A percentile compares a stretch with the other conserved stretches of the same genome.
Conservation (phyloP, 1,140 invertebrate species). For the Acromyrmex charruanus region DNA sequence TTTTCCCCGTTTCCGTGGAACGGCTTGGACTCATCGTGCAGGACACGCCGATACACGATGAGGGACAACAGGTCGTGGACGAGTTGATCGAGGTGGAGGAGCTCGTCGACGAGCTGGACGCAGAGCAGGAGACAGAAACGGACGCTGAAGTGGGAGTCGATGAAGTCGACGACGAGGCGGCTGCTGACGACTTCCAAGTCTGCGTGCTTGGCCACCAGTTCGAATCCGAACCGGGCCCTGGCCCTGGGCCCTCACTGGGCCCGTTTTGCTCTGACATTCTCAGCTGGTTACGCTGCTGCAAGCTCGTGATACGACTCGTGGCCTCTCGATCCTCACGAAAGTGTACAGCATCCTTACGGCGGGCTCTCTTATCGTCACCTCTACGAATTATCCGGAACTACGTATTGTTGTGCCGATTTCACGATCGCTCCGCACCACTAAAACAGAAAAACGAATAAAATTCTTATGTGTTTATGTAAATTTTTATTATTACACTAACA, state of each 20-base stretch:
- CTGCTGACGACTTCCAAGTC: constrained; percentile 81
- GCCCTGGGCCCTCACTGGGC: constrained; percentile 80
- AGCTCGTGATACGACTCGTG: constrained; percentile 75
- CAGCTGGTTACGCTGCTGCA: constrained; percentile 80
- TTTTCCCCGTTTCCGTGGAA: constrained; percentile 82
- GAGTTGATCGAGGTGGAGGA: constrained; percentile 60
- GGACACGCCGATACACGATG: constrained; percentile 58
- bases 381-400: neutral
- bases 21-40: constrained; percentile 74
- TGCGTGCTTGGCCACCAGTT: constrained; percentile 83
- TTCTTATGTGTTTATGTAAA: neutral
- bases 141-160: constrained; percentile 68
- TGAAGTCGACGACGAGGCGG: constrained; percentile 61
- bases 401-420: neutral
- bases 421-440: neutral
- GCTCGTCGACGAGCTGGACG: constrained; percentile 76
- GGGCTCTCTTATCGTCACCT: constrained; percentile 36
- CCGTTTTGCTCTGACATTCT: constrained; percentile 86
- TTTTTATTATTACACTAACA: neutral
- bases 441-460: neutral
- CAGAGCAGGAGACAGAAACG: constrained; percentile 71
- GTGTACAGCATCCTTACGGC: constrained; percentile 83
- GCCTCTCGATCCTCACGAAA: constrained; percentile 68
- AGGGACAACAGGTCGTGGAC: constrained; percentile 65
- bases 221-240: constrained; percentile 76